phyloP scores from a whole-genome alignment of 2,113 vertebrate species.

The Bos javanicus region DNA sequence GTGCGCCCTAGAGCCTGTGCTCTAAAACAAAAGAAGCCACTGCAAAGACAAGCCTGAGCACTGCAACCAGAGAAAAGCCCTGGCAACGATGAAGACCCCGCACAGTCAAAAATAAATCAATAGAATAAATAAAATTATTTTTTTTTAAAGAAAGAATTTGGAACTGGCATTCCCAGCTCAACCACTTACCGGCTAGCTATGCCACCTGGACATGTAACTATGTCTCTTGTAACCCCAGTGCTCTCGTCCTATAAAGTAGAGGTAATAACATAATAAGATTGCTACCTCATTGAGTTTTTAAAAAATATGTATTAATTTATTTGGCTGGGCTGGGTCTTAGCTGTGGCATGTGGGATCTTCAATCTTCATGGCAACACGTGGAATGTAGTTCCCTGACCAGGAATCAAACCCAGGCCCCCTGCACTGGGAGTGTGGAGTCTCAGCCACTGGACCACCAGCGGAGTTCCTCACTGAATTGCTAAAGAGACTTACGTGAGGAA shows the following conservation, averaged over 20 bases:
- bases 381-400: background rate
- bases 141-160: background rate
- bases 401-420: background rate
- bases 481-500: background rate
- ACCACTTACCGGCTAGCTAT: background rate
- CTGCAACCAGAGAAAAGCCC: background rate
- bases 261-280: background rate
- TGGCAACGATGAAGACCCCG: background rate
- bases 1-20: background rate
- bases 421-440: background rate
- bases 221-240: fast-evolving
- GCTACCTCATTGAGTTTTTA: background rate
- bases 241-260: background rate
- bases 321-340: background rate
- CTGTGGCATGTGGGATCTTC: background rate
- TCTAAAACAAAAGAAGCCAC: background rate
- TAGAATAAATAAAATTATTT: background rate
- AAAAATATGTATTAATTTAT: background rate
- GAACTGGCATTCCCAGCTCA: background rate
- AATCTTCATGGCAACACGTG: background rate
- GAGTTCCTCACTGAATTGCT: background rate
- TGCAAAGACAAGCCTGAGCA: background rate
- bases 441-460: background rate
- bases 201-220: background rate
- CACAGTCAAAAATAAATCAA: background rate